phyloP scores from a whole-genome alignment of 2,888 invertebrate genomes.

The Pseudeuparius sepicola region DNA sequence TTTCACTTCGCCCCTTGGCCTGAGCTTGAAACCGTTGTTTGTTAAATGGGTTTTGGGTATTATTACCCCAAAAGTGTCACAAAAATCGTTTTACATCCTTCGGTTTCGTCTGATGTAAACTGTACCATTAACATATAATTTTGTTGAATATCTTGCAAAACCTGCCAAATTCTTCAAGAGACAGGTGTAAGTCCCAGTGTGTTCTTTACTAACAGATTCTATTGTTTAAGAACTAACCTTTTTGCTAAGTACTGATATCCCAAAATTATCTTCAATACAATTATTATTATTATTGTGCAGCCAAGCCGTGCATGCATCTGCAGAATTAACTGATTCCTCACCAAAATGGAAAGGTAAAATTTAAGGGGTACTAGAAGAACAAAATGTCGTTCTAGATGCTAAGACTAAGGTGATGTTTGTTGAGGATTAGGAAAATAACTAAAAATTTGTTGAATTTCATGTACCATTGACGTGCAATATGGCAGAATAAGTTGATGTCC shows the following conservation, averaged over 20 bases:
- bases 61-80: too few relatives aligned
- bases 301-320: constrained; percentile 59
- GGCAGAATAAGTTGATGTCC: constrained; percentile 52
- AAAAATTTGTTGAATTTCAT: too few relatives aligned
- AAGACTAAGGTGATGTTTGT: not conserved
- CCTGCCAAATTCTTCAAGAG: constrained; percentile 61
- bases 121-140: constrained; percentile 56
- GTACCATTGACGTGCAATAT: constrained; percentile 57
- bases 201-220: constrained; percentile 50
- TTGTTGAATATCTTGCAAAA: constrained; percentile 50
- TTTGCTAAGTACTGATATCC: constrained; percentile 38
- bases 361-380: too few relatives aligned
- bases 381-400: too few relatives aligned
- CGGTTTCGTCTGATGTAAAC: too few relatives aligned
- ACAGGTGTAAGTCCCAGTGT: constrained; percentile 70
- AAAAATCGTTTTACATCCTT: too few relatives aligned
- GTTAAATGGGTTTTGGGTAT: too few relatives aligned
- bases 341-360: constrained; percentile 36
- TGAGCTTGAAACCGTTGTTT: too few relatives aligned
- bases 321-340: constrained; percentile 51
- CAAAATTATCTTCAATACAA: constrained; percentile 34
- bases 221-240: constrained; percentile 50
- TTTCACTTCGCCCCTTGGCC: too few relatives aligned
- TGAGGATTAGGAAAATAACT: constrained; percentile 1
- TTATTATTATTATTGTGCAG: constrained; percentile 49